Evolutionary conservation across 1,140 invertebrate species (phyloP).

Genomic region (Elymnias hypermnestra): DNA sequence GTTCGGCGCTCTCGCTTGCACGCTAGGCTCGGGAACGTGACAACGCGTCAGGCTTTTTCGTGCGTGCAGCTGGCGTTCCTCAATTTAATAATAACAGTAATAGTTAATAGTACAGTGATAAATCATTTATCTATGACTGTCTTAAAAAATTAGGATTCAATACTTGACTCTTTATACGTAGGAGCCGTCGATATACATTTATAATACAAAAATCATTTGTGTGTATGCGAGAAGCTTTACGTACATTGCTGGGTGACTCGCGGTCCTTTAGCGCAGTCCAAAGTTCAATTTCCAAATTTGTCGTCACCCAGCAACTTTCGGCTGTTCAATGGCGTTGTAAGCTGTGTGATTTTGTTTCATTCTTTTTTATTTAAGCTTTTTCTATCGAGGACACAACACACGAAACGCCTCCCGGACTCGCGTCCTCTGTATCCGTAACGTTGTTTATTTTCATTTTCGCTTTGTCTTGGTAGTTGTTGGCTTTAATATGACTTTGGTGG

Average conservation of each 20-base stretch:
- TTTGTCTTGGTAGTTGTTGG: slow-evolving; percentile 74
- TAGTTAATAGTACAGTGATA: too few relatives aligned
- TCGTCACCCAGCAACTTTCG: slow-evolving; percentile 66
- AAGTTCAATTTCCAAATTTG: slow-evolving; percentile 37
- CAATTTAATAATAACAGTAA: too few relatives aligned
- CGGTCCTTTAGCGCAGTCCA: slow-evolving; percentile 36
- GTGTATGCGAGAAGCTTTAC: slow-evolving; percentile 58
- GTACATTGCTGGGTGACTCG: slow-evolving; percentile 59
- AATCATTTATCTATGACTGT: too few relatives aligned
- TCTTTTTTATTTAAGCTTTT: slow-evolving; percentile 61
- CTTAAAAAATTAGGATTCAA: too few relatives aligned
- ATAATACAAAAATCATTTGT: slow-evolving; percentile 20
- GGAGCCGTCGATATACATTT: too few relatives aligned
- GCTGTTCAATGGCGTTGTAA: slow-evolving; percentile 67
- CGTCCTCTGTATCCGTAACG: slow-evolving; percentile 72
- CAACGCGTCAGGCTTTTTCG: too few relatives aligned
- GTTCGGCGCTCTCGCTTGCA: too few relatives aligned
- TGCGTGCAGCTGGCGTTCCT: too few relatives aligned
- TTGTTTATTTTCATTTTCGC: slow-evolving; percentile 69
- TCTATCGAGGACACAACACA: slow-evolving; percentile 35
- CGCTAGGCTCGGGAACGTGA: too few relatives aligned
- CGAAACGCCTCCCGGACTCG: slow-evolving; percentile 67
- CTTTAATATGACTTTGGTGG: slow-evolving; percentile 65
- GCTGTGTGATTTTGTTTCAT: slow-evolving; percentile 66
- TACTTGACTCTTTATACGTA: too few relatives aligned